Evolutionary conservation across 2,797 vertebrate genomes (phyloP).

Genomic region (Helicolenus hilgendorfi): DNA sequence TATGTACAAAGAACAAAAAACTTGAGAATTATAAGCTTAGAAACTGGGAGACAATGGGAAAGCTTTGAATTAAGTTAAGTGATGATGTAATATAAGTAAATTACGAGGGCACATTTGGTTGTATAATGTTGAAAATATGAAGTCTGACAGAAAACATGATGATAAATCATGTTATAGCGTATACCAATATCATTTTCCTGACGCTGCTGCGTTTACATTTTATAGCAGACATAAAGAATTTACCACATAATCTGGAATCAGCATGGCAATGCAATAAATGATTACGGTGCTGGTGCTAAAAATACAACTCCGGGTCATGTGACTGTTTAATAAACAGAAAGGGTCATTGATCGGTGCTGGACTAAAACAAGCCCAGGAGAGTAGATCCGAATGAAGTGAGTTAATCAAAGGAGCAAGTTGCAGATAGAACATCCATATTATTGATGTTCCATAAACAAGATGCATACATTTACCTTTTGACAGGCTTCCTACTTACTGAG

Average conservation of each 20-base stretch:
- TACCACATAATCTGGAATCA: conserved; percentile 58
- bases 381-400: conserved; percentile 82
- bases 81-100: conserved; percentile 1
- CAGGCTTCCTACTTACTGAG: conserved; percentile 63
- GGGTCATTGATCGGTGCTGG: conserved; percentile 70
- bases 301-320: conserved; percentile 63
- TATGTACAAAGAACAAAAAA: conserved; percentile 37
- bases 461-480: conserved; percentile 74
- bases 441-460: conserved; percentile 86
- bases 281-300: conserved; percentile 62
- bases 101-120: not conserved
- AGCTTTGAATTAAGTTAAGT: conserved; percentile 16
- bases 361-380: conserved; percentile 79
- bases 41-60: not conserved
- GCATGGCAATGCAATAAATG: conserved; percentile 46
- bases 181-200: not conserved
- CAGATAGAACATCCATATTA: conserved; percentile 84
- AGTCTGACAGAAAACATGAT: not conserved
- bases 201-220: conserved; percentile 21
- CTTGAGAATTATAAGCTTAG: not conserved
- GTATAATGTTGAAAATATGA: not conserved
- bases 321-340: conserved; percentile 79
- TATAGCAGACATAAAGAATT: conserved; percentile 29
- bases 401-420: conserved; percentile 86
- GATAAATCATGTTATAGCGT: not conserved